These are phyloP conservation scores for Delphinus delphis DNA, from an alignment of 2,113 vertebrate genomes.

Conservation along the genomic window DNA sequence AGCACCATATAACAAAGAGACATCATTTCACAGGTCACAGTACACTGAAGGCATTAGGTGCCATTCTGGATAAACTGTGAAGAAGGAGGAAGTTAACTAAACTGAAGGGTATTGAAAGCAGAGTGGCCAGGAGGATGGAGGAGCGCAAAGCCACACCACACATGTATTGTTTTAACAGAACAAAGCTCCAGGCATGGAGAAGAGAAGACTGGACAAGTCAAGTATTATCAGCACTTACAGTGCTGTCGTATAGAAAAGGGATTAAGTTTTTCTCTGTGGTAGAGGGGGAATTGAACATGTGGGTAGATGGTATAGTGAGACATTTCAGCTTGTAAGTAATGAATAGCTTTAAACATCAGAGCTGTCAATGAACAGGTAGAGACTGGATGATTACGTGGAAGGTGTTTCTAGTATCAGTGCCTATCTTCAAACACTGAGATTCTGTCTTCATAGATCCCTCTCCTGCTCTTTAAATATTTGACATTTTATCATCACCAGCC, in stretches of 20 bases:
- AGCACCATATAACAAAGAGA: background rate
- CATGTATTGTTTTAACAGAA: background rate
- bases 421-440: background rate
- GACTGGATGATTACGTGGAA: background rate
- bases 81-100: background rate
- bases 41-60: background rate
- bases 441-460: background rate
- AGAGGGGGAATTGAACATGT: background rate
- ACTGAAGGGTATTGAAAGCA: background rate
- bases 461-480: background rate
- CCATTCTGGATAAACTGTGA: background rate
- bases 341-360: background rate
- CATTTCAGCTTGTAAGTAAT: background rate
- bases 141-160: background rate
- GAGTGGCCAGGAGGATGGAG: background rate
- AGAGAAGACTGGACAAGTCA: background rate
- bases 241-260: background rate
- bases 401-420: background rate
- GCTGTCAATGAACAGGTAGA: background rate
- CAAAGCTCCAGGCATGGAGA: background rate
- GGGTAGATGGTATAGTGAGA: background rate
- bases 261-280: background rate
- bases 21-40: background rate
- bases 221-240: background rate
- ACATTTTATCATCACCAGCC: background rate